Evolutionary conservation across 53 echinoderm and acorn worm genomes (phyloP).

Genomic region (Patiria pectinifera): DNA sequence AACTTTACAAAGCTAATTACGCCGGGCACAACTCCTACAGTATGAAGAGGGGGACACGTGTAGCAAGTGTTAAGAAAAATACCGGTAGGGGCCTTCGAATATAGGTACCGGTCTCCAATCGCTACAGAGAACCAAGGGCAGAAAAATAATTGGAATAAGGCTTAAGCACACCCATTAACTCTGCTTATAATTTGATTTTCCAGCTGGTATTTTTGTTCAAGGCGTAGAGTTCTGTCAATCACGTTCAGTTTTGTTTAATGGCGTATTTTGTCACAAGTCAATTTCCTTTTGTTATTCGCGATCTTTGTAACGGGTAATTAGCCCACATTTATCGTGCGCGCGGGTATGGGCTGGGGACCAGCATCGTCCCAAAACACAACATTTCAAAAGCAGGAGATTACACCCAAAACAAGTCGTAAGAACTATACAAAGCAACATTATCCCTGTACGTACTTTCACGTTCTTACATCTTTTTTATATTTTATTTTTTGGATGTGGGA

Average conservation of each 20-base stretch:
- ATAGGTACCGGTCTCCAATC: not conserved
- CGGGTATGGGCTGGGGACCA: too few relatives aligned
- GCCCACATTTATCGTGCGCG: too few relatives aligned
- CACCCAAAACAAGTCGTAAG: too few relatives aligned
- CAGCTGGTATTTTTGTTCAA: not conserved
- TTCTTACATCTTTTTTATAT: too few relatives aligned
- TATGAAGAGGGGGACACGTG: not conserved
- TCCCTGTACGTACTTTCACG: too few relatives aligned
- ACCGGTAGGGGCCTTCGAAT: not conserved
- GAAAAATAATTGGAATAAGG: not conserved
- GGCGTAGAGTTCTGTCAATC: not conserved
- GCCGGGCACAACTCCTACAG: not conserved
- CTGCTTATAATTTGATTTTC: not conserved
- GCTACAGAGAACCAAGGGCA: not conserved
- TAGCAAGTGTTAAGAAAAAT: not conserved
- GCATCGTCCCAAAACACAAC: too few relatives aligned
- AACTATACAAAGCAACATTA: too few relatives aligned
- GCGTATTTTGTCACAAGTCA: too few relatives aligned
- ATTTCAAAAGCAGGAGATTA: too few relatives aligned
- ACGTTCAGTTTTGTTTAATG: not conserved
- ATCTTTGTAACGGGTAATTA: too few relatives aligned
- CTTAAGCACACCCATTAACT: not conserved
- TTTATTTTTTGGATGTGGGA: too few relatives aligned
- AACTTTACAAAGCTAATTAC: constrained; percentile 12
- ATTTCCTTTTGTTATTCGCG: too few relatives aligned